phyloP scores from a whole-genome alignment of 1,140 invertebrate genomes.

The Mya arenaria region DNA sequence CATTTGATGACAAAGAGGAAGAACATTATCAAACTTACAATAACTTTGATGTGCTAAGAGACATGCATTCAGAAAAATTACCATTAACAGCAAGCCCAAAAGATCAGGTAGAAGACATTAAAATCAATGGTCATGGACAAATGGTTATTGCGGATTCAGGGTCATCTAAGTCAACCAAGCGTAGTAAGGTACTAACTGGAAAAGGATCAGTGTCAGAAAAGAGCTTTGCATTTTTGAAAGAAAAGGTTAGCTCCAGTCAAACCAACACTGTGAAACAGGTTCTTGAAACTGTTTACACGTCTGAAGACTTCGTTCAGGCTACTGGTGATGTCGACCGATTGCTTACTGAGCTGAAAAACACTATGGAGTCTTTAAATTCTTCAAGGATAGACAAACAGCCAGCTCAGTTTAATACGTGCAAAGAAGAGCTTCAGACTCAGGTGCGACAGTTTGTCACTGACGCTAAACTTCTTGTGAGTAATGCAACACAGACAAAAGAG shows the following conservation, averaged over 20 bases:
- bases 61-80: constrained; percentile 48
- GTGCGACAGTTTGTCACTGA: constrained; percentile 91
- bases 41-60: constrained; percentile 64
- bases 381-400: constrained; percentile 66
- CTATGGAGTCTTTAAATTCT: constrained; percentile 71
- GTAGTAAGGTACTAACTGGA: constrained; percentile 29
- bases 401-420: constrained; percentile 80
- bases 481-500: constrained; percentile 86
- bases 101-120: background rate
- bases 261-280: constrained; percentile 68
- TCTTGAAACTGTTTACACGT: constrained; percentile 66
- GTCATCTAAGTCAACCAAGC: background rate
- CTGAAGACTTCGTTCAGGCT: constrained; percentile 65
- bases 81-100: background rate
- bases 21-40: constrained; percentile 55
- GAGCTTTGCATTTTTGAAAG: constrained; percentile 68
- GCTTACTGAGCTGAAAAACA: constrained; percentile 71
- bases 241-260: constrained; percentile 64
- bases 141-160: background rate
- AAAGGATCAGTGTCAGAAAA: constrained; percentile 61
- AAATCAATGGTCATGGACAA: constrained; percentile 28
- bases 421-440: constrained; percentile 89
- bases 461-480: constrained; percentile 91
- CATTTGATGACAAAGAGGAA: constrained; percentile 32
- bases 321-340: constrained; percentile 73